Conservation (phyloP, 1,140 invertebrate species). For the Drosophila hydei region DNA sequence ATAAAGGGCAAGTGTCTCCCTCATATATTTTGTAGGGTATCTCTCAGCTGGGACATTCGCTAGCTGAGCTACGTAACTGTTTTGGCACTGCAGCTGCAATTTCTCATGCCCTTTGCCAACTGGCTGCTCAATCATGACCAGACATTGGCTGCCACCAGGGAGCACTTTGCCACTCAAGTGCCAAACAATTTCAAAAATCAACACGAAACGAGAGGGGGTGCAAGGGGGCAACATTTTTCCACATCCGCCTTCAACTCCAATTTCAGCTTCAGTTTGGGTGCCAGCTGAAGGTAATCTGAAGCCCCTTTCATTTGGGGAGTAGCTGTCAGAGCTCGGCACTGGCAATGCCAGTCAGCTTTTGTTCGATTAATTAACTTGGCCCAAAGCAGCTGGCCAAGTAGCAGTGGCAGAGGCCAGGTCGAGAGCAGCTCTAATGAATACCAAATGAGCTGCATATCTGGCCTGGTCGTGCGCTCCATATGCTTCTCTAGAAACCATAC, state of each 20-base stretch:
- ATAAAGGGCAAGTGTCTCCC: too few relatives aligned
- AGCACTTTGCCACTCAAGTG: constrained; percentile 74
- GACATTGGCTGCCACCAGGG: constrained; percentile 60
- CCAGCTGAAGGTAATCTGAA: neutral
- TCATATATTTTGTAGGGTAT: constrained; percentile 3
- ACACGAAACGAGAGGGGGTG: constrained; percentile 40
- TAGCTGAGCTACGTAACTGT: neutral
- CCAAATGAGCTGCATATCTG: constrained; percentile 67
- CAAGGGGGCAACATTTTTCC: constrained; percentile 9
- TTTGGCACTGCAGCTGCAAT: constrained; percentile 42
- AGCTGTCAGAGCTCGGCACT: constrained; percentile 19
- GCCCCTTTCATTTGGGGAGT: constrained; percentile 61
- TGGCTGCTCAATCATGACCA: constrained; percentile 47
- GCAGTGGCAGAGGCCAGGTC: constrained; percentile 11
- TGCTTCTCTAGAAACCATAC: constrained; percentile 28
- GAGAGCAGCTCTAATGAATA: constrained; percentile 69
- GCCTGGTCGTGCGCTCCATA: constrained; percentile 11
- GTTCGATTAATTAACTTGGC: constrained; percentile 79
- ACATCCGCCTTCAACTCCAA: neutral
- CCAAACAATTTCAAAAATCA: constrained; percentile 81
- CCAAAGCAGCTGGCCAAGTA: constrained; percentile 30
- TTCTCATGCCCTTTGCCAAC: constrained; percentile 35
- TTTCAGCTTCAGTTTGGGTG: neutral
- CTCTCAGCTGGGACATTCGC: neutral
- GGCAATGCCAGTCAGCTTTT: constrained; percentile 40